Base-by-base conservation (phyloP, 2,888 invertebrate genomes). In the Abrostola tripartita region DNA sequence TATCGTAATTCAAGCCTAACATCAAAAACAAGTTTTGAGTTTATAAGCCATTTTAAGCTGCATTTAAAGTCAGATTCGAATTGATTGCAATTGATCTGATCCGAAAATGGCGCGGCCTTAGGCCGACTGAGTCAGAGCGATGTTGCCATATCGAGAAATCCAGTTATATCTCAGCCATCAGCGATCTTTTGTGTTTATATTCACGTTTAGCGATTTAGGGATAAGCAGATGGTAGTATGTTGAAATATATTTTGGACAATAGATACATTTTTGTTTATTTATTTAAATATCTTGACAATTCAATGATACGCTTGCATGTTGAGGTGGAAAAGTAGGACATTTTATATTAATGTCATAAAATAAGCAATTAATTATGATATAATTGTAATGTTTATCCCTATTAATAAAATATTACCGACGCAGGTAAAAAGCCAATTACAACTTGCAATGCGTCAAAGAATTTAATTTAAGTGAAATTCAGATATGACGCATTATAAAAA, bases 101-200 rank as follows among this genome's bases (percentile, higher is more conserved):
- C 74, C 59, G 52, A 71, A 76, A 71, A 76, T 74, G 76, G 76
- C 54, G 68, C 40, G 67, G 69, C 61, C 63, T 65, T 65, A 74
- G 50, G 38, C 38, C 38, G 65, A 11, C 42, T 77, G 77, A 76
- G 37, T 76, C 76, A 74, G 44, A 55, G 11, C 55, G 60, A 0
- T 51, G 51, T 40, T 42, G 35, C 77, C 74, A 52, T 77, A 64
- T 58, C 36, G 6, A 65, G 78, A 61, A 52, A 76, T 74, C 74
- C 52, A 69, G 54, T 74, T 67, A 53, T 67, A 74, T 77, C 69
- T 37, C n/a, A 12, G 9, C 10, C 47, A 76, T 76, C 74, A 55
- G 0, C 14, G 24, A 11, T 52, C 14, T 44, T 68, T 76, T 71
- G 51, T 74, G 49, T 51, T 55, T 52, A 40, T 49, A 12, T 71